Percentiles rank a stretch among this genome's conserved stretches.
Evolutionary conservation across 1,140 invertebrate genomes (phyloP).

Genomic region (Diprion similis): DNA sequence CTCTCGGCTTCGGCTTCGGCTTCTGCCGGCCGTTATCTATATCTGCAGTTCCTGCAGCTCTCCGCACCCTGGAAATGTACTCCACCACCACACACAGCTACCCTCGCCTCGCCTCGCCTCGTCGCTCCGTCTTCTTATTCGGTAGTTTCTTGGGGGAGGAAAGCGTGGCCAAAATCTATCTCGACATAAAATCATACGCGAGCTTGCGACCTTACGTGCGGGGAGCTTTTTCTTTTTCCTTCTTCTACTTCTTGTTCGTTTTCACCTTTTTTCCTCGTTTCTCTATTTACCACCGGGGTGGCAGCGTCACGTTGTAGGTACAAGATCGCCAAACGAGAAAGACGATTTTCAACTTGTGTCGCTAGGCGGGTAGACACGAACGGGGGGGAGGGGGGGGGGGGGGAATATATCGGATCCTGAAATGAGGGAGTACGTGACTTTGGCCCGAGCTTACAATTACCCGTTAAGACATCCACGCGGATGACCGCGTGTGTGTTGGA

Average conservation of each 20-base stretch:
- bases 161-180: conserved; percentile 15
- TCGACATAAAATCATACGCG: conserved; percentile 9
- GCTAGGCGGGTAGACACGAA: too few species aligned
- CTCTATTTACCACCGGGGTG: background rate
- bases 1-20: background rate
- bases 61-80: background rate
- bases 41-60: conserved; percentile 2
- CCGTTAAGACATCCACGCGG: too few species aligned
- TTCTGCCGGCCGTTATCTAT: conserved; percentile 3
- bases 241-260: conserved; percentile 2
- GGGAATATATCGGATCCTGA: too few species aligned
- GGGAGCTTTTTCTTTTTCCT: background rate
- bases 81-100: background rate
- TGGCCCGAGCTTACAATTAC: too few species aligned
- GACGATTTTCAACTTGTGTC: too few species aligned
- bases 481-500: too few species aligned
- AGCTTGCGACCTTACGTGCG: conserved; percentile 1
- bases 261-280: background rate
- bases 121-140: too few species aligned
- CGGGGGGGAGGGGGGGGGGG: too few species aligned
- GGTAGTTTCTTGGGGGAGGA: background rate
- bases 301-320: too few species aligned
- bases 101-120: background rate
- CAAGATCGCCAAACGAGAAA: too few species aligned
- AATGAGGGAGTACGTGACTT: too few species aligned